Evolutionary conservation across 2,797 vertebrate genomes (phyloP).

Genomic region (Malurus leucopterus): DNA sequence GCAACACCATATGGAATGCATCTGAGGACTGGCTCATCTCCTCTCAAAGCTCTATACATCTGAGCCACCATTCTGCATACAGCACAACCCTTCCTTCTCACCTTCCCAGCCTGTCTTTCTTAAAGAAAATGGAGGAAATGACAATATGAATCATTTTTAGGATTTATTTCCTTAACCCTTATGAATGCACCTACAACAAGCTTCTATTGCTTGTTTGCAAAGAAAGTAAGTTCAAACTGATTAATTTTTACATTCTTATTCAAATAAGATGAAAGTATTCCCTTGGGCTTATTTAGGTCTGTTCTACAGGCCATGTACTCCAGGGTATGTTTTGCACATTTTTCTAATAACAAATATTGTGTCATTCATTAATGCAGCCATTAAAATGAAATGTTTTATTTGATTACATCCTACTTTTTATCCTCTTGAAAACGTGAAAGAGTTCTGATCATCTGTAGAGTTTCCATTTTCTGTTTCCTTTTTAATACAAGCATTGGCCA

Average conservation of each 20-base stretch:
- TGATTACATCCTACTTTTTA: neutral
- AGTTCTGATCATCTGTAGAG: neutral
- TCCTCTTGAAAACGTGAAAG: neutral
- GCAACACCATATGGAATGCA: neutral
- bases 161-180: neutral
- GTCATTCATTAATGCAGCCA: neutral
- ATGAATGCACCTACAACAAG: neutral
- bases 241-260: neutral
- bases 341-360: neutral
- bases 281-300: neutral
- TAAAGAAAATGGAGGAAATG: neutral
- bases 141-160: neutral
- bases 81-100: neutral
- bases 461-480: neutral
- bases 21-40: neutral
- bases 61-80: neutral
- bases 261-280: neutral
- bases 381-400: neutral
- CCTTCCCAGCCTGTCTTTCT: neutral
- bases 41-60: neutral
- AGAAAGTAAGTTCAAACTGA: constrained; percentile 23
- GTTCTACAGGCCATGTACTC: neutral
- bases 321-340: neutral
- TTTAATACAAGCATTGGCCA: neutral
- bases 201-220: neutral